Base-by-base conservation (phyloP, 2,888 invertebrate genomes). In the Papilio demoleus region DNA sequence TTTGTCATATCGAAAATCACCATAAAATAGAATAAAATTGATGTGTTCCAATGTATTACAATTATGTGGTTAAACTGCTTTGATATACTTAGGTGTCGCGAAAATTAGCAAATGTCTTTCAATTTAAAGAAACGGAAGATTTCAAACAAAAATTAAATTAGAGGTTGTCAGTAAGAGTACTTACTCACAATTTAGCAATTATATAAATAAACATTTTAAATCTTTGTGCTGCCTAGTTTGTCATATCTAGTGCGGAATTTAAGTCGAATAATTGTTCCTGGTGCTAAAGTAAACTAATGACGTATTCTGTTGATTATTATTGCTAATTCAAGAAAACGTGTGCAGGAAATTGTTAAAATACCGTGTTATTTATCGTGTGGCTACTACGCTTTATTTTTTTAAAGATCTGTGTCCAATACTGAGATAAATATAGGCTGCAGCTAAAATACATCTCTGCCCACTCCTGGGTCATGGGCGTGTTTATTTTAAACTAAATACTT, bases 391-490 rank as follows among this genome's bases (percentile, higher is more conserved):
- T 27, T 27, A 50, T 53, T 53, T 53, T 53, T 53, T n/a, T 27
- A 8, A n/a, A 27, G 50, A 27, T n/a, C 53, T 53, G 27, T 27
- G 53, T 27, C 53, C 27, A 24, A 53, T 27, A 27, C n/a, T 6
- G 53, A 53, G 53, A 27, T 53, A 53, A 53, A 53, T 53, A 53
- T 53, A 53, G 53, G 14, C 53, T n/a, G 27, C 50, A 3, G 53
- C 53, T 27, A 53, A 31, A 53, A 53, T 53, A 53, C 53, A 53
- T 53, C 53, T 27, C 53, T 53, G 24, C 53, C 53, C 53, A 53
- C 53, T 27, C 53, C 53, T 53, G 53, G 53, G 53, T 53, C 53
- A 53, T 53, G 53, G 53, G 27, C 53, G 53, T 27, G 53, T 53
- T 53, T 53, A 53, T 53, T 53, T 27, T 53, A 53, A 53, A 53